Conservation (phyloP, 1,140 invertebrate genomes). For the Bombus consobrinus region DNA sequence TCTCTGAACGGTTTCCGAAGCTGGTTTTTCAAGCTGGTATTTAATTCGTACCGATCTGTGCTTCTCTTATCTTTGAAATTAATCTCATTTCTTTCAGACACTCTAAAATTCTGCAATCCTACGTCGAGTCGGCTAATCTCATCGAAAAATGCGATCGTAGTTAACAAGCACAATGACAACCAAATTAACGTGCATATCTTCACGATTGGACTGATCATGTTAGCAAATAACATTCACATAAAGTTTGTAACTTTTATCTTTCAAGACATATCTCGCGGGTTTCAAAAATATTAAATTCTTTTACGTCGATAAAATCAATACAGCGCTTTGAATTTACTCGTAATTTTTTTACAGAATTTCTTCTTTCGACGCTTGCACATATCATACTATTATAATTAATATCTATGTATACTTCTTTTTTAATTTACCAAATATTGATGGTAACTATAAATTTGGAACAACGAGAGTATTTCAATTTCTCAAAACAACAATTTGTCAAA, state of each 20-base stretch:
- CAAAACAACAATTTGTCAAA: not conserved
- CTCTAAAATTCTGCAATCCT: not conserved
- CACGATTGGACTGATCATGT: not conserved
- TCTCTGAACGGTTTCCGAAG: slow-evolving; percentile 38
- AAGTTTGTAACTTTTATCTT: not conserved
- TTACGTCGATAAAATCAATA: not conserved
- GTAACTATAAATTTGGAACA: not conserved
- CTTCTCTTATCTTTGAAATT: slow-evolving; percentile 42
- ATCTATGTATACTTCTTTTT: not conserved
- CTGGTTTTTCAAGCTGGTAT: slow-evolving; percentile 38
- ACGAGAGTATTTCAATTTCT: not conserved
- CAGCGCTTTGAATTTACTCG: not conserved
- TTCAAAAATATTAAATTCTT: not conserved
- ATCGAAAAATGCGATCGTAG: not conserved
- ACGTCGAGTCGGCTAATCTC: not conserved
- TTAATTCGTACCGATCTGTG: slow-evolving; percentile 27
- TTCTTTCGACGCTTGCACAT: slow-evolving; percentile 45
- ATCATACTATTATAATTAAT: slow-evolving; percentile 15
- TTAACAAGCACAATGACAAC: not conserved
- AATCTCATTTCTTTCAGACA: not conserved
- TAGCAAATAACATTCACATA: not conserved
- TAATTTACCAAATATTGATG: not conserved
- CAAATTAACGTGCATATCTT: slow-evolving; percentile 30
- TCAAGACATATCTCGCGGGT: not conserved
- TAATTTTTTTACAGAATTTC: not conserved